These are phyloP conservation scores for Ornithoptera alexandrae DNA, from an alignment of 2,888 invertebrate genomes.

Conservation along the genomic window DNA sequence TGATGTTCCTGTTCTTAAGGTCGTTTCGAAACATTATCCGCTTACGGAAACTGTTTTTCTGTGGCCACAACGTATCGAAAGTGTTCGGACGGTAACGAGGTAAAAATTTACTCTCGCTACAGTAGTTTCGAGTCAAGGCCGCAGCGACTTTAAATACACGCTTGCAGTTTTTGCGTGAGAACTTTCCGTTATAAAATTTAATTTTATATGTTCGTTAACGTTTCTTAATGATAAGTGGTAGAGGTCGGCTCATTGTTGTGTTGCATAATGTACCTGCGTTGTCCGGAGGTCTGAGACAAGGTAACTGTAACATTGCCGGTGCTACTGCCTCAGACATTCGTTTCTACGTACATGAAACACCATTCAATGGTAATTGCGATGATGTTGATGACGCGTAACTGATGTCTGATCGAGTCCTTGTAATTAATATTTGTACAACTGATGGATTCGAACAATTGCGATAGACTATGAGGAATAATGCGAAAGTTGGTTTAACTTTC, in stretches of 20 bases:
- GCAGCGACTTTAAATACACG: slow-evolving; percentile 42
- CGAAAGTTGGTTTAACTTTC: not conserved
- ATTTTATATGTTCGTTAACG: slow-evolving; percentile 57
- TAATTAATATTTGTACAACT: slow-evolving; percentile 47
- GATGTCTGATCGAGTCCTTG: slow-evolving; percentile 51
- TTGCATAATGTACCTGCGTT: slow-evolving; percentile 46
- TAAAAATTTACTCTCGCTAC: slow-evolving; percentile 36
- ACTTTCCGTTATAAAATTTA: slow-evolving; percentile 59
- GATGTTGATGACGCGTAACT: slow-evolving; percentile 57
- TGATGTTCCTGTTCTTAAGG: slow-evolving; percentile 53
- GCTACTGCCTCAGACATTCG: slow-evolving; percentile 36
- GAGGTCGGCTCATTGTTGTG: slow-evolving; percentile 65
- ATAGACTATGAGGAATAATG: not conserved
- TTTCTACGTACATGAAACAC: slow-evolving; percentile 37
- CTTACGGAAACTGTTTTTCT: slow-evolving; percentile 36
- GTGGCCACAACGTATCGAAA: slow-evolving; percentile 25
- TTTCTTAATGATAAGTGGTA: slow-evolving; percentile 61
- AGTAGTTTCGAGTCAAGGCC: slow-evolving; percentile 45
- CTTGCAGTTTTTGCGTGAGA: slow-evolving; percentile 61
- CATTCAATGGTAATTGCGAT: slow-evolving; percentile 59
- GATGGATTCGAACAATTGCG: slow-evolving; percentile 15
- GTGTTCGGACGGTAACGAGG: slow-evolving; percentile 28
- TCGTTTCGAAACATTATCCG: slow-evolving; percentile 37
- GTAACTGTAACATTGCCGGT: slow-evolving; percentile 61
- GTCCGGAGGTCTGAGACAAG: slow-evolving; percentile 63